These are phyloP conservation scores for Pelodiscus sinensis DNA, from an alignment of 2,113 vertebrate genomes.

Conservation along the genomic window DNA sequence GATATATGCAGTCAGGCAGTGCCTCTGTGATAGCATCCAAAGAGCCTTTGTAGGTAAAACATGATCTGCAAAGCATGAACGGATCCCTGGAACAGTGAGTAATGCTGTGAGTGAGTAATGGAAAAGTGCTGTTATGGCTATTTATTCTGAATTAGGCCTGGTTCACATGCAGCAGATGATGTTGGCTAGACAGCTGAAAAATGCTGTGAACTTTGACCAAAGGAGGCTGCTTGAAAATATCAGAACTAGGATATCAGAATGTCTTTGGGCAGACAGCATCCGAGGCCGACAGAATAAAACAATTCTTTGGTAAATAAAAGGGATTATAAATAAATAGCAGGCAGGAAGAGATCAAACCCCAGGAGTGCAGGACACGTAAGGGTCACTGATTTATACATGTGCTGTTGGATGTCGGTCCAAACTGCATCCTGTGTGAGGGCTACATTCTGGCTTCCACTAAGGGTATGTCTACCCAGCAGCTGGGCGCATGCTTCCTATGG, in stretches of 20 bases:
- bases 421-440: rapidly evolving
- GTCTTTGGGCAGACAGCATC: not conserved
- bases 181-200: not conserved
- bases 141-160: not conserved
- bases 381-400: not conserved
- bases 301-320: not conserved
- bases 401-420: not conserved
- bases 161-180: not conserved
- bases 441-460: not conserved
- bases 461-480: too few relatives aligned
- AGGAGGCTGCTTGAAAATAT: not conserved
- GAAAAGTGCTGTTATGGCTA: too few relatives aligned
- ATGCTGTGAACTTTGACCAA: not conserved
- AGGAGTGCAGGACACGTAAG: not conserved
- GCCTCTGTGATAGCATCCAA: not conserved
- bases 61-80: rapidly evolving
- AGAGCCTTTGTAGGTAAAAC: not conserved
- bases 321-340: not conserved
- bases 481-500: too few relatives aligned
- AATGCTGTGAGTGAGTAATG: not conserved
- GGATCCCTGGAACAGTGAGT: not conserved
- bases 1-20: not conserved
- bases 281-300: not conserved
- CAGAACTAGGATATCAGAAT: not conserved
- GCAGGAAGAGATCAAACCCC: not conserved